Evolutionary conservation across 2,888 invertebrate genomes (phyloP).

Genomic region (Drosophila meridionalis): DNA sequence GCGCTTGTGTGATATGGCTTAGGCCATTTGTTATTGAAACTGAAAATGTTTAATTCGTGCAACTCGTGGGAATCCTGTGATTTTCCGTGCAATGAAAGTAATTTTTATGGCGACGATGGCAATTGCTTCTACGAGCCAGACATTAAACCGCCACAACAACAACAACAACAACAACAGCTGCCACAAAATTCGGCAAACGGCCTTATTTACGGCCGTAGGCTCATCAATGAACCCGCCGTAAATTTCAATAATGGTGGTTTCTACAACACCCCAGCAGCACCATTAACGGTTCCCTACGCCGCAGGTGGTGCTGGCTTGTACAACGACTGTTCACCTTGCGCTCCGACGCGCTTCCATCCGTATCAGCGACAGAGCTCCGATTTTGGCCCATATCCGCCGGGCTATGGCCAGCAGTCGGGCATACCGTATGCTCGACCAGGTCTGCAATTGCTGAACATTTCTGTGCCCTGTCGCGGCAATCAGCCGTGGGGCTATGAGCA

Average conservation of each 20-base stretch:
- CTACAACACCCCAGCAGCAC: conserved; percentile 24
- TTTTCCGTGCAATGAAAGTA: conserved; percentile 65
- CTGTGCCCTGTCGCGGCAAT: conserved; percentile 86
- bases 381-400: conserved; percentile 25
- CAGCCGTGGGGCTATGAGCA: conserved; percentile 88
- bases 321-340: conserved; percentile 25
- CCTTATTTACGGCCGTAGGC: conserved; percentile 42
- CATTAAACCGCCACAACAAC: conserved; percentile 37
- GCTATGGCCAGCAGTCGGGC: conserved; percentile 20
- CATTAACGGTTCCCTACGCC: neutral
- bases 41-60: conserved; percentile 57
- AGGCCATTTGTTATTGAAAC: conserved; percentile 14
- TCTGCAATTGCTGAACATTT: conserved; percentile 35
- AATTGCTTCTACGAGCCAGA: conserved; percentile 50
- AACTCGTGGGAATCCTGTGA: conserved; percentile 68
- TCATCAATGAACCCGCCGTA: conserved; percentile 64
- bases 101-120: conserved; percentile 64
- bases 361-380: conserved; percentile 51
- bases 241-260: conserved; percentile 65
- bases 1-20: conserved; percentile 43
- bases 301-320: conserved; percentile 5
- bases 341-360: conserved; percentile 58
- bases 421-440: conserved; percentile 31
- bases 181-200: conserved; percentile 30
- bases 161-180: conserved; percentile 7